A percentile compares a stretch with the other conserved stretches of the same genome.
Evolutionary conservation across 1,140 invertebrate species (phyloP).

Genomic region (Leptinotarsa lineolata): DNA sequence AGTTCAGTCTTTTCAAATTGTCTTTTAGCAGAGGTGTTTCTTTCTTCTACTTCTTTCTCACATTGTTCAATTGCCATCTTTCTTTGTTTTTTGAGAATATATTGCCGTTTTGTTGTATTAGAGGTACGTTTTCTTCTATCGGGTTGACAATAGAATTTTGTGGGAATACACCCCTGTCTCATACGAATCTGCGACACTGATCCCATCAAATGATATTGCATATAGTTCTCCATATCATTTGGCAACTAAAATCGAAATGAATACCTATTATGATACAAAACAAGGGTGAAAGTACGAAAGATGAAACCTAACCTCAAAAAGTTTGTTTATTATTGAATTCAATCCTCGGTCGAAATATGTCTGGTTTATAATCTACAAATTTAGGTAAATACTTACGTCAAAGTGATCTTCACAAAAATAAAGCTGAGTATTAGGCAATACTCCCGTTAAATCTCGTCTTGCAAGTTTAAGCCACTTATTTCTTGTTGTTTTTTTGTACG

Average conservation of each 20-base stretch:
- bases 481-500: conserved; percentile 1
- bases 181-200: conserved; percentile 42
- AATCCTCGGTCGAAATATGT: background rate
- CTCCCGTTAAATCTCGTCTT: background rate
- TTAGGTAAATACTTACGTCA: background rate
- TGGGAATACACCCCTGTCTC: conserved; percentile 43
- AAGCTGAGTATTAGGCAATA: conserved; percentile 2
- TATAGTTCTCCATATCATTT: conserved; percentile 52
- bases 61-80: conserved; percentile 8
- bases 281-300: background rate
- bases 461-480: conserved; percentile 7
- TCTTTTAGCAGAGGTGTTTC: background rate
- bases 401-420: conserved; percentile 4
- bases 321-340: background rate
- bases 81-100: conserved; percentile 34
- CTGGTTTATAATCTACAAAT: background rate
- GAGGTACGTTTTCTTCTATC: conserved; percentile 40
- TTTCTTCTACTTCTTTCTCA: conserved; percentile 13
- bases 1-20: background rate
- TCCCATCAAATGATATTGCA: conserved; percentile 46
- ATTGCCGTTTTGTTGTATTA: conserved; percentile 15
- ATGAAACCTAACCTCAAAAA: conserved; percentile 3
- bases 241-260: conserved; percentile 38
- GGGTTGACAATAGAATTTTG: conserved; percentile 45
- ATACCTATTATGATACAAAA: background rate